These are phyloP conservation scores for Amphiprion clarkii DNA, from an alignment of 2,797 vertebrate species.

Conservation along the genomic window DNA sequence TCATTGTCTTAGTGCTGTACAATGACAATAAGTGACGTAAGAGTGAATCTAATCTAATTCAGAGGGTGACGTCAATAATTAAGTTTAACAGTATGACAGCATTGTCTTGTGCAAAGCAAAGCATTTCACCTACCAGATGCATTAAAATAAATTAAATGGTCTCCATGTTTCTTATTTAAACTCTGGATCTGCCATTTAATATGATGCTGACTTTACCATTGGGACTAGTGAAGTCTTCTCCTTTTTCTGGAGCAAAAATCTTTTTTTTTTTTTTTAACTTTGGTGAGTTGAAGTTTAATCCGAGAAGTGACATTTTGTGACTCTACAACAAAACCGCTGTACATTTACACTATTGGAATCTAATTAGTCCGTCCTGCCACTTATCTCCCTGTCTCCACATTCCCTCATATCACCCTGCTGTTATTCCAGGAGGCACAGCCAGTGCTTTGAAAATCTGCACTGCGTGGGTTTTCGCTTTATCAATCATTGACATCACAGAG, in stretches of 20 bases:
- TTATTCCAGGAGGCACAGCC: constrained; percentile 5
- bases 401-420: constrained; percentile 1
- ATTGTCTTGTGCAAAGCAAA: no score
- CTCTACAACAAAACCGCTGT: not conserved
- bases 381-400: constrained; percentile 22
- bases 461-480: constrained; percentile 61
- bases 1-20: no score
- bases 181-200: not conserved
- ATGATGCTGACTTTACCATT: not conserved
- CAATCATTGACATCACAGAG: constrained; percentile 81
- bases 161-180: not conserved
- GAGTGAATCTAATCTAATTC: not conserved
- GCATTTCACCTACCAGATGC: no score
- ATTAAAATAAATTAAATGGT: no score
- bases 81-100: not conserved
- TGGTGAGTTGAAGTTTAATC: not conserved
- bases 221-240: not conserved
- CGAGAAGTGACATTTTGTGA: not conserved
- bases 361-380: not conserved
- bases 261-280: not conserved
- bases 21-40: no score
- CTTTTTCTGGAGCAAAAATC: not conserved
- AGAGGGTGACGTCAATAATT: no score
- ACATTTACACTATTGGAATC: constrained; percentile 8
- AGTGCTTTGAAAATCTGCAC: constrained; percentile 30